Evolutionary conservation across 2,888 invertebrate species (phyloP), one percentile per base, ranked within the genome.

Genomic region (Hypercompe scribonia): DNA sequence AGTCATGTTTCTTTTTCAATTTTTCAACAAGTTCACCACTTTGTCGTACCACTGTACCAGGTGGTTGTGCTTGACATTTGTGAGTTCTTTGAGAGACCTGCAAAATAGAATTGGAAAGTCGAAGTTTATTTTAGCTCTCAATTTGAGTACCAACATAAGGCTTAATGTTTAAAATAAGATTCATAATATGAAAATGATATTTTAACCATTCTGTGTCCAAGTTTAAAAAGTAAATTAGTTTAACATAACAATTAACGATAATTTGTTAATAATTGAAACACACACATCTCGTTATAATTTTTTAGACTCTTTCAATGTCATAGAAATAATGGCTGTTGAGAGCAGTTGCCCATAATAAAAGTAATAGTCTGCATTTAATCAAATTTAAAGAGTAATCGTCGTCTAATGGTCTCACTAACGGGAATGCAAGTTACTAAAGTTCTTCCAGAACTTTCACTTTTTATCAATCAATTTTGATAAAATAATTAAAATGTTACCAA

Each of bases 81-180:
- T 98, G 98, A 7, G 98, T 98, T 86, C 98, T 96, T 90, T 98
- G 97, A 70, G 98, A 98, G 18, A 98, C 98, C 97, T 97, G 84
- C 97, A 97, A 84, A 78, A 70, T 50, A 67, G 71, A 58, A 65
- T 24, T 66, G 63, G n/a, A 58, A 28, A 36, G 21, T 66, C 10
- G 39, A 15, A 61, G 15, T 28, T 31, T 0, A 15, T 61, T 50
- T 31, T 8, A 28, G 28, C 15, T 15, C 13, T 58, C 13, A 24
- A 50, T 8, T 50, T 21, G 28, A 58, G 28, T n/a, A 15, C 13
- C 2, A 1, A 46, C 3, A 5, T 3, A 46, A 21, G 21, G 18
- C 46, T 2, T 21, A 58, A 2, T 33, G 4, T 67, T 50, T n/a
- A 67, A 42, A 42, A 2, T 42, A 42, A 11, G 42, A 42, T 54